phyloP scores from a whole-genome alignment of 2,797 vertebrate species.

The Antennarius maculatus region DNA sequence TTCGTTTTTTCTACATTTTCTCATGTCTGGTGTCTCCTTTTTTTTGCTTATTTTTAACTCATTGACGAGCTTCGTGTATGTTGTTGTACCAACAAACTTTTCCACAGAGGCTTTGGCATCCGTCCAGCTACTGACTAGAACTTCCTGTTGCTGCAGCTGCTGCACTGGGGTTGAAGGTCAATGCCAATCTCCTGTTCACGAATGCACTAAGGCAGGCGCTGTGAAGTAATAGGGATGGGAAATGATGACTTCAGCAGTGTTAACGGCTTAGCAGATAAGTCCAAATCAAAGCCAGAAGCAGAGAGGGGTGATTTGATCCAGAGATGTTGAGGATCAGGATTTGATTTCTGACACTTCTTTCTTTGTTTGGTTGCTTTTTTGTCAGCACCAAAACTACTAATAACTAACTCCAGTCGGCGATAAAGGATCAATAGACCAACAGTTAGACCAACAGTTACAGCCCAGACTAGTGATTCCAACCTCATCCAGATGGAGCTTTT shows the following conservation, averaged over 20 bases:
- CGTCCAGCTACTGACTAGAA: conserved; percentile 56
- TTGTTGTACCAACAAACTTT: conserved; percentile 24
- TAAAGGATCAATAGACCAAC: background rate
- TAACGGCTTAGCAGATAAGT: conserved; percentile 40
- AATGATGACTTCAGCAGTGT: conserved; percentile 62
- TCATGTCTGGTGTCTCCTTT: conserved; percentile 16
- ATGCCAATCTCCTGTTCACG: conserved; percentile 58
- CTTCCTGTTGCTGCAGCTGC: conserved; percentile 56
- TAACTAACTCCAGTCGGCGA: too few relatives aligned
- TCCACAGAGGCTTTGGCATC: conserved; percentile 26
- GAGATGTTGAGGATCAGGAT: conserved; percentile 25
- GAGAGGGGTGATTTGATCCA: conserved; percentile 3
- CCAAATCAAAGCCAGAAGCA: conserved; percentile 48
- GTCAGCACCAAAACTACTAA: too few relatives aligned
- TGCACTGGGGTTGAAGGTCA: conserved; percentile 45
- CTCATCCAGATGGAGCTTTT: background rate
- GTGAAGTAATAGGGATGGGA: conserved; percentile 26
- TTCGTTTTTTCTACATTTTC: background rate
- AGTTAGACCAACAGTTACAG: too few relatives aligned
- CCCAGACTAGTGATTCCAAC: too few relatives aligned
- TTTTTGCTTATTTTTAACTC: conserved; percentile 1
- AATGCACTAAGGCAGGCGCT: conserved; percentile 26
- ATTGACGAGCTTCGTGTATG: conserved; percentile 19
- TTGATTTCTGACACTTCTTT: background rate
- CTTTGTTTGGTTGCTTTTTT: background rate